These are phyloP conservation scores for Coelopa pilipes DNA, from an alignment of 2,888 invertebrate species.

Conservation along the genomic window DNA sequence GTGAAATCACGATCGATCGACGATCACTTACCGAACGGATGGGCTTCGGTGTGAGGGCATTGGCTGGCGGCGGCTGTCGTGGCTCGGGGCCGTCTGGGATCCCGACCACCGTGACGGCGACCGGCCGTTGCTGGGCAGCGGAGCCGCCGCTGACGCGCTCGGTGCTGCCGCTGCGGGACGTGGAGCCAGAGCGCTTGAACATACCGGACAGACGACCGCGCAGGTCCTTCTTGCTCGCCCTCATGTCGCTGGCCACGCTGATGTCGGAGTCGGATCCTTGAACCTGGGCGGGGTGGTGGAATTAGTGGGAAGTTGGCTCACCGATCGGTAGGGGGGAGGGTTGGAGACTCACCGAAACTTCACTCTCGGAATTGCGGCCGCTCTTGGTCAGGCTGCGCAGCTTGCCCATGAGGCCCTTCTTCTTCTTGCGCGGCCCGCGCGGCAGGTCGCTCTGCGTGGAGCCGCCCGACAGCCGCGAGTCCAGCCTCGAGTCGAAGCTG, in stretches of 20 bases:
- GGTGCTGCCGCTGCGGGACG: constrained; percentile 75
- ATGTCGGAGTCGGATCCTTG: constrained; percentile 80
- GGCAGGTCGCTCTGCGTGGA: constrained; percentile 87
- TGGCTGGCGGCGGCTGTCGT: constrained; percentile 62
- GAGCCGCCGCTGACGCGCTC: constrained; percentile 59
- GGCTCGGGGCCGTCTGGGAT: constrained; percentile 62
- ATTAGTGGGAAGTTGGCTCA: neutral
- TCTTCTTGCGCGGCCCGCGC: constrained; percentile 76
- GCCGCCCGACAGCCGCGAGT: constrained; percentile 84
- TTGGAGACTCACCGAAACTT: constrained; percentile 61
- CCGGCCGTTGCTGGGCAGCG: constrained; percentile 67
- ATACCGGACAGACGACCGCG: constrained; percentile 85
- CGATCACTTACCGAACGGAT: constrained; percentile 57
- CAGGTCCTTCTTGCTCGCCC: constrained; percentile 77
- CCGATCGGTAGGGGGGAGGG: neutral
- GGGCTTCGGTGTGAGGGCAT: constrained; percentile 61
- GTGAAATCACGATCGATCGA: neutral
- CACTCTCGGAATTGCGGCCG: constrained; percentile 68
- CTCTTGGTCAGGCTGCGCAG: constrained; percentile 87
- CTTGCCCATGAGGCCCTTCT: constrained; percentile 84
- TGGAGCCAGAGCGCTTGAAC: constrained; percentile 77
- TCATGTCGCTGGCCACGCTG: constrained; percentile 72
- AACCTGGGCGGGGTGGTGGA: constrained; percentile 53
- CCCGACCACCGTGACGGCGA: constrained; percentile 67
- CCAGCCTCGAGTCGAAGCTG: constrained; percentile 72